Evolutionary conservation across 1,140 invertebrate species (phyloP).

Genomic region (Telenomus remus): DNA sequence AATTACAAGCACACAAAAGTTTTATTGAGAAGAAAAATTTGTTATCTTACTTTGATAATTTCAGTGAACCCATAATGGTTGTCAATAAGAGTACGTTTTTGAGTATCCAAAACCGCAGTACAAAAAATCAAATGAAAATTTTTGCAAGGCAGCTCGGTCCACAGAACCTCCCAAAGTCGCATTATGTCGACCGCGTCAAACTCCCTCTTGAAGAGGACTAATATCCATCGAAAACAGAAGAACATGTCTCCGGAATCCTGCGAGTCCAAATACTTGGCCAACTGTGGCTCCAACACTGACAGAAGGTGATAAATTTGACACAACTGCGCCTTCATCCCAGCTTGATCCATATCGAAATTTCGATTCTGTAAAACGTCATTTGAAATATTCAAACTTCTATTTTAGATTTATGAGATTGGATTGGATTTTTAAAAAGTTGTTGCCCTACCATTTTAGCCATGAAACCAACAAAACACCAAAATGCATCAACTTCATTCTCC

Average conservation of each 20-base stretch:
- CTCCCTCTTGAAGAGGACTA: constrained; percentile 90
- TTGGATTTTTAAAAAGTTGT: no score
- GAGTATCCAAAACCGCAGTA: constrained; percentile 91
- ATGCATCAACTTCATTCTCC: constrained; percentile 95
- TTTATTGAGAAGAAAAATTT: no score
- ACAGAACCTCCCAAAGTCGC: constrained; percentile 88
- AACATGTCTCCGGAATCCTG: constrained; percentile 99
- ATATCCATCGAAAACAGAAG: constrained; percentile 96
- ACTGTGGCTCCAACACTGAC: constrained; percentile 86
- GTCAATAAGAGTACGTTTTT: constrained; percentile 90
- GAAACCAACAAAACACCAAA: constrained; percentile 99
- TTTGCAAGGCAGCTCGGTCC: constrained; percentile 92
- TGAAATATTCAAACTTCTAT: no score
- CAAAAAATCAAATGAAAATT: constrained; percentile 96
- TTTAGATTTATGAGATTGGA: no score
- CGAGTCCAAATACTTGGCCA: constrained; percentile 89
- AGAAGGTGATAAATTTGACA: constrained; percentile 89
- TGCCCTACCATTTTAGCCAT: constrained; percentile 90
- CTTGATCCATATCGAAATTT: constrained; percentile 99
- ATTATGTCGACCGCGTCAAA: constrained; percentile 85
- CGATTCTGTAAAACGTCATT: constrained; percentile 78
- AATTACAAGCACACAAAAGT: no score
- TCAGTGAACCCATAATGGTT: constrained; percentile 94
- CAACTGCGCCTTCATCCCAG: constrained; percentile 96
- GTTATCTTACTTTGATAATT: constrained; percentile 80